Evolutionary conservation across 2,113 vertebrate genomes (phyloP).

Genomic region (Laticauda colubrina): DNA sequence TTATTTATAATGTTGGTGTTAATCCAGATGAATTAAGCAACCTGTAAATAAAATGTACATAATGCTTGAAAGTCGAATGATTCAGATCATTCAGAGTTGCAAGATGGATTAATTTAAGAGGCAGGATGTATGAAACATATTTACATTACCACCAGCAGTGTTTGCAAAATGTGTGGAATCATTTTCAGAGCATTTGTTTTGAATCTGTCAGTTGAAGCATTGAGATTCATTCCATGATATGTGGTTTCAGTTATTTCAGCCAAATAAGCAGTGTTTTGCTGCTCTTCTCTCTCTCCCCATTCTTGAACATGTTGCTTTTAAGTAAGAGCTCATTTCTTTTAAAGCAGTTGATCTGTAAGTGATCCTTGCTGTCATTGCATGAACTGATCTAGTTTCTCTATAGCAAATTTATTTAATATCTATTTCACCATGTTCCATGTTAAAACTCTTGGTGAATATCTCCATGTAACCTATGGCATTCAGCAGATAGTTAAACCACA

Average conservation of each 20-base stretch:
- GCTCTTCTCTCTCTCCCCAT: neutral
- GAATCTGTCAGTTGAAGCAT: neutral
- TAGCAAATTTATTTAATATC: neutral
- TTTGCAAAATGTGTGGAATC: neutral
- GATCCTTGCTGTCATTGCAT: neutral
- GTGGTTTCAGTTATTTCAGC: neutral
- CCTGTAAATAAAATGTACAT: neutral
- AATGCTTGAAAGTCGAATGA: neutral
- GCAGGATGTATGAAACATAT: neutral
- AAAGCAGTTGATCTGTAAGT: neutral
- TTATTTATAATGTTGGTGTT: neutral
- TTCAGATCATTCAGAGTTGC: neutral
- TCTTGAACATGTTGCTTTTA: neutral
- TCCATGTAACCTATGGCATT: neutral
- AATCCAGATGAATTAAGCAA: neutral
- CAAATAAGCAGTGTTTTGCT: neutral
- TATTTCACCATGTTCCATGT: conserved; percentile 19
- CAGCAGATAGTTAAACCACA: neutral
- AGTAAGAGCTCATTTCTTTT: neutral
- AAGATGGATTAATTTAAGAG: neutral
- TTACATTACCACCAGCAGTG: neutral
- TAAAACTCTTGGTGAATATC: conserved; percentile 9
- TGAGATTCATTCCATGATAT: neutral
- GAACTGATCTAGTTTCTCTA: neutral
- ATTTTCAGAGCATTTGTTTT: neutral